Evolutionary conservation across 2,888 invertebrate species (phyloP), one percentile per base, ranked within the genome.

Genomic region (Xestia ashworthii): DNA sequence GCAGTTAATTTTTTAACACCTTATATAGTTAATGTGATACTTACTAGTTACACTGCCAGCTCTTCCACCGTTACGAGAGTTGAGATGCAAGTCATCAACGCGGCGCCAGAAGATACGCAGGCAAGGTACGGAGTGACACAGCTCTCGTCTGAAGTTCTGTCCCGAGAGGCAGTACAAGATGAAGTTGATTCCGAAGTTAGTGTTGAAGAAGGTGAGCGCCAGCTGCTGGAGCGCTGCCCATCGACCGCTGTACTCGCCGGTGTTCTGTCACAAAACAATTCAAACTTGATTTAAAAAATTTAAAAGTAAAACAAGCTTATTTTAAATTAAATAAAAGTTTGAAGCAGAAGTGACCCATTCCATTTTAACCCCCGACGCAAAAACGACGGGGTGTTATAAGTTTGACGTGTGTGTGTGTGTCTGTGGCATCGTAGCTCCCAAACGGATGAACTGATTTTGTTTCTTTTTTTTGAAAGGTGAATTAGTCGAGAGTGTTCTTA

Each of bases 161-260:
- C 98, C 98, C 88, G 98, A 98, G 69, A 98, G 97, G 94, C 98
- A 98, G 95, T 99, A 99, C 65, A 99, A 96, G 4, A 98, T 97
- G 92, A 98, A 98, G 95, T 98, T 98, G 75, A 98, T 98, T 62
- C 98, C 98, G 91, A 98, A 99, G 95, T 98, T 98, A 9, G 98
- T 98, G 91, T 98, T 97, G 94, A 98, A 99, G 67, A 98, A 96
- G 85, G 98, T 95, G 83, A 98, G 97, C 76, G 97, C 97, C 82
- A 98, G 95, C 87, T 98, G 98, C 90, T 98, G 98, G 53, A 97
- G 89, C 0, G 97, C 95, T 44, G 97, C 93, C 91, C 97, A 97
- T 1, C 95, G 94, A 62, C 96, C 96, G 46, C 93, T 92, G 90
- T 93, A 87, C 48, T 93, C 92, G 16, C 85, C 81, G 0, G 89